A percentile compares a stretch with the other conserved stretches of the same genome.
Conservation (phyloP, 2,888 invertebrate genomes). For the Caprella mutica region DNA sequence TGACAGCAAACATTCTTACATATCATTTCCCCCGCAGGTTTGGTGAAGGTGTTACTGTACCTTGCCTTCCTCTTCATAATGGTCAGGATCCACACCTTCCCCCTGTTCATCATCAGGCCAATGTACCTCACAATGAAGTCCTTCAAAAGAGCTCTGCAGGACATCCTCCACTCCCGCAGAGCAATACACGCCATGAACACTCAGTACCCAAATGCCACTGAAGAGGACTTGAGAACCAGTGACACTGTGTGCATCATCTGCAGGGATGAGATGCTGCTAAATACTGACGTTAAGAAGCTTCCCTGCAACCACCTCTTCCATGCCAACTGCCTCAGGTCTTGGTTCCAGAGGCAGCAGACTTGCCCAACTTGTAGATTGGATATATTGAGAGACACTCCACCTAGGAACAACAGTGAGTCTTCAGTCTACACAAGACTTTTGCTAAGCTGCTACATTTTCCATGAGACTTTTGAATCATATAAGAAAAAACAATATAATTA, state of each 20-base stretch:
- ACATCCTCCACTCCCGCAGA: slow-evolving; percentile 88
- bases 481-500: too few species aligned
- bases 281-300: slow-evolving; percentile 68
- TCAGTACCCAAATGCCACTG: slow-evolving; percentile 87
- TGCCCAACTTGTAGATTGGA: slow-evolving; percentile 97
- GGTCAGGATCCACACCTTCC: slow-evolving; percentile 93
- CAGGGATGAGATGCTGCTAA: slow-evolving; percentile 43
- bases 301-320: slow-evolving; percentile 99
- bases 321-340: slow-evolving; percentile 88
- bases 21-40: slow-evolving; percentile 43
- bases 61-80: slow-evolving; percentile 86
- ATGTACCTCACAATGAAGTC: slow-evolving; percentile 99
- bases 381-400: slow-evolving; percentile 45
- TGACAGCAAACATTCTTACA: background rate
- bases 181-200: slow-evolving; percentile 98
- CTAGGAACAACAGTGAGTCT: slow-evolving; percentile 27
- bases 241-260: slow-evolving; percentile 99
- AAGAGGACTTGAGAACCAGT: slow-evolving; percentile 76
- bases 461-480: too few species aligned
- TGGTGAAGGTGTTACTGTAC: slow-evolving; percentile 64
- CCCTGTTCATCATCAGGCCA: slow-evolving; percentile 93
- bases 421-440: slow-evolving; percentile 35
- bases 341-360: slow-evolving; percentile 99
- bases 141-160: slow-evolving; percentile 93
- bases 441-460: too few species aligned